Percentiles rank a stretch among this genome's conserved stretches.
phyloP scores from a whole-genome alignment of 2,113 vertebrate genomes.

The Stictonetta naevosa region DNA sequence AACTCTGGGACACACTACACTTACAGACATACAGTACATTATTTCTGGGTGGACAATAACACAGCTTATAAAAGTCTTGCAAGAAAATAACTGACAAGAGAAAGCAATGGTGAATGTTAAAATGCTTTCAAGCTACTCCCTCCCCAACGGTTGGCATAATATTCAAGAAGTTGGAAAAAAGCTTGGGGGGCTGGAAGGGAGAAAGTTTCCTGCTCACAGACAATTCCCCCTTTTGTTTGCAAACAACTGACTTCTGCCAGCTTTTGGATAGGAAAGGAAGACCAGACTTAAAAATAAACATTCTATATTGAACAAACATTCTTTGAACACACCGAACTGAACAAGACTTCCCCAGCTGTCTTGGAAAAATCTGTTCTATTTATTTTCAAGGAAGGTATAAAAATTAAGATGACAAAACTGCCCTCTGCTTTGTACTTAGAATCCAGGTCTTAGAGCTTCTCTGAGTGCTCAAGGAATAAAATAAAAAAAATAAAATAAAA shows the following conservation, averaged over 20 bases:
- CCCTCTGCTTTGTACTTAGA: background rate
- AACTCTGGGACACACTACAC: background rate
- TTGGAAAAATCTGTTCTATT: background rate
- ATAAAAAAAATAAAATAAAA: background rate
- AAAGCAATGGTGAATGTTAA: background rate
- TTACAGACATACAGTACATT: background rate
- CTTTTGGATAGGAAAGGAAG: slow-evolving; percentile 17
- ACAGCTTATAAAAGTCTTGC: background rate
- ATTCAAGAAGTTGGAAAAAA: background rate
- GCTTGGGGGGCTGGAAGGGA: background rate
- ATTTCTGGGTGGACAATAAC: background rate
- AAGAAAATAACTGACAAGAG: background rate
- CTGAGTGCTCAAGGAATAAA: background rate
- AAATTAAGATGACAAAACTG: background rate
- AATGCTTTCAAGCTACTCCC: background rate
- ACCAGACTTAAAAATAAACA: slow-evolving; percentile 48
- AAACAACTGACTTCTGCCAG: slow-evolving; percentile 46
- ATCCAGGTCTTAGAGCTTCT: background rate
- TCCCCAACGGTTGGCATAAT: fast-evolving
- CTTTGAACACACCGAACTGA: background rate
- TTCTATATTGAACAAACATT: background rate
- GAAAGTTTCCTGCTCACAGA: background rate
- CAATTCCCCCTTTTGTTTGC: slow-evolving; percentile 18
- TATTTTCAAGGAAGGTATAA: background rate
- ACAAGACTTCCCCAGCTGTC: background rate